Percentiles rank a stretch among this genome's conserved stretches.
These are phyloP conservation scores for Sandelia bainsii DNA, from an alignment of 2,797 vertebrate genomes.

Conservation along the genomic window DNA sequence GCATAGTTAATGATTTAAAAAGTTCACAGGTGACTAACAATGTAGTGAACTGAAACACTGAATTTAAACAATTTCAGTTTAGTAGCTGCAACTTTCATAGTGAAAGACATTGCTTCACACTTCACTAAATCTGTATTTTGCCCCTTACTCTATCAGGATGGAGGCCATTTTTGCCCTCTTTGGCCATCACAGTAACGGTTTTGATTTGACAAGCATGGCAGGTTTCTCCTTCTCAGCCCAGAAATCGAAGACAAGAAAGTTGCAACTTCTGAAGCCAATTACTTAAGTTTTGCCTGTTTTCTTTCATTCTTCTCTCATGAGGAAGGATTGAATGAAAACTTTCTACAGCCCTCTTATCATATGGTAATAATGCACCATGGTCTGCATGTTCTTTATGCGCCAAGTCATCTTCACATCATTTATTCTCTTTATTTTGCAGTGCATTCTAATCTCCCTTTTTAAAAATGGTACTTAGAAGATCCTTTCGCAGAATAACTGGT, in stretches of 20 bases:
- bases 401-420: constrained; percentile 68
- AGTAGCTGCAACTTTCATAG: constrained; percentile 74
- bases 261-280: constrained; percentile 81
- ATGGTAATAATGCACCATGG: constrained; percentile 64
- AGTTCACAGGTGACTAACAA: constrained; percentile 54
- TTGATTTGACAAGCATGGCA: constrained; percentile 83
- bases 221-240: constrained; percentile 73
- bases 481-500: constrained; percentile 75
- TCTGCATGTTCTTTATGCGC: constrained; percentile 58
- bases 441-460: constrained; percentile 75
- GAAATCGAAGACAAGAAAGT: constrained; percentile 72
- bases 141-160: constrained; percentile 65
- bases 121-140: constrained; percentile 79
- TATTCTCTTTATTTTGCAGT: constrained; percentile 69
- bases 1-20: constrained; percentile 58
- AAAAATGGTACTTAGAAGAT: constrained; percentile 69
- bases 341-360: constrained; percentile 68
- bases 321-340: constrained; percentile 62
- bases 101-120: constrained; percentile 79
- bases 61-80: constrained; percentile 51
- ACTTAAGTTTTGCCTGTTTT: constrained; percentile 77
- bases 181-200: constrained; percentile 76
- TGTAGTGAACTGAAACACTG: constrained; percentile 50
- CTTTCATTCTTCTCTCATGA: constrained; percentile 54
- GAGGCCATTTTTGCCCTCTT: constrained; percentile 76